Base-by-base conservation (phyloP, 2,113 vertebrate species). In the Coptodon bakossiorum region DNA sequence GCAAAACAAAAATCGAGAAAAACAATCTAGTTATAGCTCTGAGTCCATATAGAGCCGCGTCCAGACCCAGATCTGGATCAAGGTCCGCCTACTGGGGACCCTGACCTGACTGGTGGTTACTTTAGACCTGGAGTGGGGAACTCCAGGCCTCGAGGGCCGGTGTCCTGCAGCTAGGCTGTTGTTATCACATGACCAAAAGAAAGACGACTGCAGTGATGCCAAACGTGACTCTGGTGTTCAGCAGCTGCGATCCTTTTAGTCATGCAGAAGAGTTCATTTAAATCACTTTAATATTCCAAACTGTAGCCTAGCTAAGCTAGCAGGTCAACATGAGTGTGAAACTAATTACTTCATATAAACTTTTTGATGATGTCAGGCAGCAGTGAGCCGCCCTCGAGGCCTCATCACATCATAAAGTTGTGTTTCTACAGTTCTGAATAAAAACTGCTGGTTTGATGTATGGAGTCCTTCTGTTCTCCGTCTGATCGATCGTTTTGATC, bases 11-110 rank as follows among this genome's bases (percentile, higher is more conserved):
- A 31, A 59, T 9, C 57, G 10, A 61, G 57, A 61, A 34, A 61
- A 34, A 63, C 29, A 63, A 63, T 34, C 59, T 61, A 19, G 59
- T 61, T 34, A 61, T 31, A 19, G 57, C 29, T 61, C 29, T 6
- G 16, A 11, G 9, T 34, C 9, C 29, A 17, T 1, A 34, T 19
- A 17, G 59, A 63, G 16, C 9, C 0, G 2, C 3, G 5, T 34
- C 2, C 59, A 34, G 59, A 17, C 16, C 59, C 29, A 34, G 59
- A 63, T 63, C 29, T 19, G 59, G 59, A 63, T 16, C 5, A 17
- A 6, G 29, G 9, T 63, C 29, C 29, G 0, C 59, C 59, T 63
- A 34, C 1, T 19, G 59, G 59, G 17, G 29, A 63, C 59, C 29
- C 27, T 17, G 5, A 31, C 27, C 27, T 17, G 57, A 10, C 27